Conservation (phyloP, 2,888 invertebrate species). For the Mactromeris polynyma region DNA sequence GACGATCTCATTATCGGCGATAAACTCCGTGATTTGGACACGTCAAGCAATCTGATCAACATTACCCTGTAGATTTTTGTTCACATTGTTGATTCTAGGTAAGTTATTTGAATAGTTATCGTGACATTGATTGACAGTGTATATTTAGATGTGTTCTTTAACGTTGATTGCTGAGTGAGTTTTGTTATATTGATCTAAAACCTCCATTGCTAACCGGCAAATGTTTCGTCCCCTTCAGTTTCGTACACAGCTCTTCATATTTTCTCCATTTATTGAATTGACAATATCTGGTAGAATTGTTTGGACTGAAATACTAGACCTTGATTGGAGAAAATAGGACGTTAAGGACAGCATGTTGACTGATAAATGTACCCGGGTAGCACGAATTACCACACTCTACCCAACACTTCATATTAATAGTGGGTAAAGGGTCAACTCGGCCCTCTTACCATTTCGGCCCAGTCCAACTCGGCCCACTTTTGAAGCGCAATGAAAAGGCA, state of each 20-base stretch:
- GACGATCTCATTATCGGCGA: background rate
- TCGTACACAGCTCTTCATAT: background rate
- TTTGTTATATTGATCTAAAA: background rate
- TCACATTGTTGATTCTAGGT: background rate
- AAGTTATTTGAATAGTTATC: background rate
- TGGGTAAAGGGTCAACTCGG: too few relatives aligned
- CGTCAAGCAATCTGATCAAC: background rate
- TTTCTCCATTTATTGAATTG: background rate
- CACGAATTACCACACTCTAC: background rate
- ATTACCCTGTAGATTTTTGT: background rate
- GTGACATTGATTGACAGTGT: background rate
- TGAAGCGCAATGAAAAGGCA: too few relatives aligned
- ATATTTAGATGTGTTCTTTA: background rate
- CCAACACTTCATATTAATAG: background rate
- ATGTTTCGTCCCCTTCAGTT: background rate
- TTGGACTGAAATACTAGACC: background rate
- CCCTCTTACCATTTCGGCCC: too few relatives aligned
- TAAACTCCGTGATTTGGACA: constrained; percentile 15
- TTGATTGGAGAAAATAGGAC: background rate
- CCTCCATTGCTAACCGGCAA: background rate
- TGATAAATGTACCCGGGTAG: background rate
- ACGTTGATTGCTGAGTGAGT: background rate
- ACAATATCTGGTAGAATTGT: background rate
- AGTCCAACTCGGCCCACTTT: too few relatives aligned
- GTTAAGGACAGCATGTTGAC: background rate